These are phyloP conservation scores for Clarias pachynema DNA, from an alignment of 2,797 vertebrate species.

Conservation along the genomic window DNA sequence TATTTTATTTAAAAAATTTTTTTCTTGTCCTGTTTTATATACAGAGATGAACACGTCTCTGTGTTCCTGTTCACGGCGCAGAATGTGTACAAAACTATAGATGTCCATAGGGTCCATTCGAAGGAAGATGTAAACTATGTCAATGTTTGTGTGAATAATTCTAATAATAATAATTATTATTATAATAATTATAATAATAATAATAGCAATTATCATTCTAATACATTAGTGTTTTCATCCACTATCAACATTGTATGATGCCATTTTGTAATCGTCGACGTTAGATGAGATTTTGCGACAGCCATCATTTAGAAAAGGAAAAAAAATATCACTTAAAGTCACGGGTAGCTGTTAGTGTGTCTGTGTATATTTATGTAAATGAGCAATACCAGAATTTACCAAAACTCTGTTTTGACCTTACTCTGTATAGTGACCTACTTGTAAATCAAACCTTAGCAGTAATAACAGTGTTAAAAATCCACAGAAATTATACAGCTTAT, in stretches of 20 bases:
- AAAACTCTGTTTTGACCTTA: constrained; percentile 77
- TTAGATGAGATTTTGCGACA: constrained; percentile 61
- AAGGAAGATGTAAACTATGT: constrained; percentile 59
- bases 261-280: constrained; percentile 51
- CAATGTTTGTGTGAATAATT: constrained; percentile 59
- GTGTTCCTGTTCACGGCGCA: constrained; percentile 51
- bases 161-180: constrained; percentile 38
- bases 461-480: constrained; percentile 70
- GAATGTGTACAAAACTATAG: constrained; percentile 61
- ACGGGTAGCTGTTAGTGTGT: constrained; percentile 76
- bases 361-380: constrained; percentile 80
- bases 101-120: constrained; percentile 59
- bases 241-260: constrained; percentile 57
- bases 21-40: constrained; percentile 50
- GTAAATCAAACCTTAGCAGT: constrained; percentile 80
- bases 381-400: constrained; percentile 85
- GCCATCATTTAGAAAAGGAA: constrained; percentile 58
- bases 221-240: constrained; percentile 61
- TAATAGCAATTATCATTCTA: constrained; percentile 59
- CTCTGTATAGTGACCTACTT: constrained; percentile 78
- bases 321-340: constrained; percentile 60
- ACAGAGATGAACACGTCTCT: constrained; percentile 46
- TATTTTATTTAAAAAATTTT: constrained; percentile 33
- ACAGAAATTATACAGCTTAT: constrained; percentile 75
- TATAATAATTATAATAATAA: constrained; percentile 51